phyloP scores from a whole-genome alignment of 2,888 invertebrate genomes.

The Tanypteryx hageni region DNA sequence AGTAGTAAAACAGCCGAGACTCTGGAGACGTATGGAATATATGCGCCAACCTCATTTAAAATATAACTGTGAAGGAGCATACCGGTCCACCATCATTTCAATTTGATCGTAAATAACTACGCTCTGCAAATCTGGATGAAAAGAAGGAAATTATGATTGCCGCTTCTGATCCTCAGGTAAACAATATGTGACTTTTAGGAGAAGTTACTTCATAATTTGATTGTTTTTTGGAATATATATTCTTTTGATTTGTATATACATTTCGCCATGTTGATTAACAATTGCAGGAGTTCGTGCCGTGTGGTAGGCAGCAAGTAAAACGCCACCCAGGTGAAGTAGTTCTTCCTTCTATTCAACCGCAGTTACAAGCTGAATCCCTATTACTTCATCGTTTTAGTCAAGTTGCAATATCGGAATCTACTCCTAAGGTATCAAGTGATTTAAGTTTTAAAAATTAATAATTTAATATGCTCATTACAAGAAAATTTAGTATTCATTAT shows the following conservation, averaged over 20 bases:
- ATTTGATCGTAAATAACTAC: constrained; percentile 67
- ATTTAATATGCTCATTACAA: not conserved
- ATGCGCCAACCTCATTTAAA: not conserved
- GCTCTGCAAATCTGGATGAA: constrained; percentile 91
- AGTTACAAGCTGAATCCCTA: constrained; percentile 80
- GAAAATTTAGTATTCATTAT: too few relatives aligned
- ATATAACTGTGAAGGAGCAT: not conserved
- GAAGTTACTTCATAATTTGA: not conserved
- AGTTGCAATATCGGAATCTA: constrained; percentile 83
- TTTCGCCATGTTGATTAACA: constrained; percentile 4
- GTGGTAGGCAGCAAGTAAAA: constrained; percentile 88
- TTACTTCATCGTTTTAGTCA: constrained; percentile 85
- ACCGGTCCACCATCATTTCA: not conserved
- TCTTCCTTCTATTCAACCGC: constrained; percentile 75
- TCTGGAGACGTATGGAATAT: too few relatives aligned
- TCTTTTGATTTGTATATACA: constrained; percentile 65
- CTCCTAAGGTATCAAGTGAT: constrained; percentile 67
- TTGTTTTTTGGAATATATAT: constrained; percentile 63
- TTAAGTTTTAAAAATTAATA: not conserved
- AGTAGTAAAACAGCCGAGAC: too few relatives aligned
- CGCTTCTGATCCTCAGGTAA: constrained; percentile 92
- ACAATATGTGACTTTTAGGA: constrained; percentile 62
- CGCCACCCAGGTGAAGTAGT: constrained; percentile 86
- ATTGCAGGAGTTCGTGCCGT: constrained; percentile 89
- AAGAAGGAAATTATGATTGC: constrained; percentile 90